These are phyloP conservation scores for Tetragonula clypearis DNA, from an alignment of 1,140 invertebrate genomes.

Conservation along the genomic window DNA sequence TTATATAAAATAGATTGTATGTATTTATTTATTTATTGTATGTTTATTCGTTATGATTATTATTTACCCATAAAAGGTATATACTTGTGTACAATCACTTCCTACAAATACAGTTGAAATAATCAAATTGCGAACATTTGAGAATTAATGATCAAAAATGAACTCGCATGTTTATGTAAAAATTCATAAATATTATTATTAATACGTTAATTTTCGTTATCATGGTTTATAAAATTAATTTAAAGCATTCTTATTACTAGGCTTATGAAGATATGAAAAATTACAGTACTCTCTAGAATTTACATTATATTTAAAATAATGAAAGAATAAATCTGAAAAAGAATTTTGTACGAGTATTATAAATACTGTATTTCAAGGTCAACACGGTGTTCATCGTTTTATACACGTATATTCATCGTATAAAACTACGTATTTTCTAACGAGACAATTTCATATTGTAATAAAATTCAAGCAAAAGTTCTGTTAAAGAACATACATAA, in stretches of 20 bases:
- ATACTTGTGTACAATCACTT: neutral
- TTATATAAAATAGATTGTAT: neutral
- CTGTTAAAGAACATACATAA: neutral
- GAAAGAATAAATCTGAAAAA: neutral
- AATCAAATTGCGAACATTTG: neutral
- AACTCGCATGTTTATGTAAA: neutral
- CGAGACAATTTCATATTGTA: neutral
- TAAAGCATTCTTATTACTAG: neutral
- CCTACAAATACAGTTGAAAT: neutral
- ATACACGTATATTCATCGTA: neutral
- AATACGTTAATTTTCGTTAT: neutral
- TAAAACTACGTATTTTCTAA: neutral
- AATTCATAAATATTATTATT: neutral
- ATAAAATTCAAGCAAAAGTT: neutral
- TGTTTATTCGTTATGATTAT: neutral
- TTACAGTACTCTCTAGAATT: too few species aligned
- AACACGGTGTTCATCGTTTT: neutral
- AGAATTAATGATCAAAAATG: neutral
- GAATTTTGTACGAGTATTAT: neutral
- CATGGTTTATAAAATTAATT: neutral
- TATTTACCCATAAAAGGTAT: neutral
- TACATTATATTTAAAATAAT: neutral
- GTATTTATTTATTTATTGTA: neutral
- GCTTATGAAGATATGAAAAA: neutral
- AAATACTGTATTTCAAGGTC: conserved; percentile 8